Conservation (phyloP, 2,797 vertebrate species). For the Taeniopygia guttata region DNA sequence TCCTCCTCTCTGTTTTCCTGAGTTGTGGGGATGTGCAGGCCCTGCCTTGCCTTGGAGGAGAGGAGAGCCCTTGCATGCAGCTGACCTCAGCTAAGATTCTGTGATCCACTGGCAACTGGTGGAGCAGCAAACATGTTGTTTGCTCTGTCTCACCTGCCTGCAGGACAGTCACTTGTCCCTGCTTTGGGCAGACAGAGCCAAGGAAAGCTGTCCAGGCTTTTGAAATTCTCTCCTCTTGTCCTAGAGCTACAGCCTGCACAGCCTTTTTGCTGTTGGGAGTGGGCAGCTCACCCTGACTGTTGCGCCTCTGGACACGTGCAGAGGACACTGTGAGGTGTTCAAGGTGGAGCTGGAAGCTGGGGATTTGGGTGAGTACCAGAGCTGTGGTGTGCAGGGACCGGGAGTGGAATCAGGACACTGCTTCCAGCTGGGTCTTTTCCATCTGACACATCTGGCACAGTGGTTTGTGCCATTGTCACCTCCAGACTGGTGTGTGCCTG, state of each 20-base stretch:
- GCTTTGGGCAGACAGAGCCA: background rate
- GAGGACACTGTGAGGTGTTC: slow-evolving; percentile 85
- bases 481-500: background rate
- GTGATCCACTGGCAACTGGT: background rate
- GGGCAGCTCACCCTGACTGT: slow-evolving; percentile 84
- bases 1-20: background rate
- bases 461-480: background rate
- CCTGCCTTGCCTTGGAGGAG: background rate
- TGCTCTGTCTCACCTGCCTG: background rate
- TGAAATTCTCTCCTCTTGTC: background rate
- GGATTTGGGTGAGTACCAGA: slow-evolving; percentile 81
- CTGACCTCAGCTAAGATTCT: background rate
- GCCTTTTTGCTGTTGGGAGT: slow-evolving; percentile 84
- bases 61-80: background rate
- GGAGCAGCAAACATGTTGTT: background rate
- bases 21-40: background rate
- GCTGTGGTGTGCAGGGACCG: background rate
- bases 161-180: background rate
- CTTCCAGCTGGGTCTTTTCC: background rate
- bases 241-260: slow-evolving; percentile 81
- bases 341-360: slow-evolving; percentile 84
- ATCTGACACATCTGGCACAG: background rate
- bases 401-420: background rate
- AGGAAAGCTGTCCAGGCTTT: background rate
- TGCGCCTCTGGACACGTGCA: slow-evolving; percentile 82